Conservation (phyloP, 2,888 invertebrate genomes). For the Rhorus exstirpatorius region DNA sequence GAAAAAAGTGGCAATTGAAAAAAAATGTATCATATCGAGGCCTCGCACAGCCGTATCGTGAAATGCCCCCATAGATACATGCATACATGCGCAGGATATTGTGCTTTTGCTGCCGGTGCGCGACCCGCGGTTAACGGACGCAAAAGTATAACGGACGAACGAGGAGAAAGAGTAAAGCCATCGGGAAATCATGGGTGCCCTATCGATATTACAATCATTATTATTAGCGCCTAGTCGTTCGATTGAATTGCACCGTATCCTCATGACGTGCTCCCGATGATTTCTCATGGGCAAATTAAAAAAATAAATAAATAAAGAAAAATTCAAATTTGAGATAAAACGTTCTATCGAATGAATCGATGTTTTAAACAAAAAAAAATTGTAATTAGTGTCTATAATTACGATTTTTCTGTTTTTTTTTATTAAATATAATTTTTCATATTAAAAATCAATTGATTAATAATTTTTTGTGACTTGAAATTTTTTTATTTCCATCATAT, state of each 20-base stretch:
- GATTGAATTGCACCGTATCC: conserved; percentile 16
- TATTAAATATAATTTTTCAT: too few relatives aligned
- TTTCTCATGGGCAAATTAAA: neutral
- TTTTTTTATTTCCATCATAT: too few relatives aligned
- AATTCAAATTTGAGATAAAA: too few relatives aligned
- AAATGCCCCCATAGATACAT: neutral
- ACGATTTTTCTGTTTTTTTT: too few relatives aligned
- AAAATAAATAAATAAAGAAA: neutral
- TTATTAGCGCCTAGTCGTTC: neutral
- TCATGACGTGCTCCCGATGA: conserved; percentile 13
- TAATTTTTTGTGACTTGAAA: too few relatives aligned
- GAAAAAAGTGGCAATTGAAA: too few relatives aligned
- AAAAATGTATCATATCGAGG: too few relatives aligned
- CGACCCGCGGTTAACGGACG: conserved; percentile 75
- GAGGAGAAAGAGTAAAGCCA: conserved; percentile 75
- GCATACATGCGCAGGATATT: conserved; percentile 60
- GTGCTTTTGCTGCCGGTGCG: conserved; percentile 32
- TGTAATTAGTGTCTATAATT: too few relatives aligned
- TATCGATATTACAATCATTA: conserved; percentile 55
- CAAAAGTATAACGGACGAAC: conserved; percentile 74
- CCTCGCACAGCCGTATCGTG: too few relatives aligned
- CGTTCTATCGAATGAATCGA: too few relatives aligned
- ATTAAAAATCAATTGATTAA: too few relatives aligned
- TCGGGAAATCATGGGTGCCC: conserved; percentile 59
- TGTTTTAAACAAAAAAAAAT: neutral